Evolutionary conservation across 2,888 invertebrate genomes (phyloP), one percentile per base, ranked within the genome.

Genomic region (Brenthis hecate): DNA sequence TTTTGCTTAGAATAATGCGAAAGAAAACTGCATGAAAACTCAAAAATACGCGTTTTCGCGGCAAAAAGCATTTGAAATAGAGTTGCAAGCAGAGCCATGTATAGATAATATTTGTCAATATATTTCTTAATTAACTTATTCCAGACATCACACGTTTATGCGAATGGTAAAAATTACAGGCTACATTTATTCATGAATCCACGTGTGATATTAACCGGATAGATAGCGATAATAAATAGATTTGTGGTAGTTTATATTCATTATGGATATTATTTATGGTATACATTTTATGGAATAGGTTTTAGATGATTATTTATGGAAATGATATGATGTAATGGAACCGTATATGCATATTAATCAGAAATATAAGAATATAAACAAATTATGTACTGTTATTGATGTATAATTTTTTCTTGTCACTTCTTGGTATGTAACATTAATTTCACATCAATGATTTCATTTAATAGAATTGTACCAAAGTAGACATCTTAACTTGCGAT

Each of bases 161-260:
- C 47, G 23, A 58, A 58, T 47, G 47, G 5, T 43, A 47, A 48
- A 14, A 1, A 48, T 58, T 14, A 19, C 47, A 23, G 36, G 57
- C 6, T 58, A 48, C 13, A 48, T 23, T 57, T 57, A 57, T 57
- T 47, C 14, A 54, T 13, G 13, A 11, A 8, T 23, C 16, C 6
- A n/a, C n/a, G 3, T 60, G 32, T 50, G 28, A 50, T 50, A 50
- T 32, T 50, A 60, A 50, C 60, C 23, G 60, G 16, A 28, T 23
- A 16, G 50, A 14, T 50, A 14, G 14, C 61, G 19, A 53, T 62
- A 53, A 53, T 62, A 62, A 62, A 62, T 62, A 54, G 53, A 62
- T 62, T 62, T 62, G 62, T 8, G 43, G 43, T 53, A 54, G 36
- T 62, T 54, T 51, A 53, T 62, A 62, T 62, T 54, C 53, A 62